phyloP scores from a whole-genome alignment of 2,797 vertebrate species.

The Halcyon chelicuti region DNA sequence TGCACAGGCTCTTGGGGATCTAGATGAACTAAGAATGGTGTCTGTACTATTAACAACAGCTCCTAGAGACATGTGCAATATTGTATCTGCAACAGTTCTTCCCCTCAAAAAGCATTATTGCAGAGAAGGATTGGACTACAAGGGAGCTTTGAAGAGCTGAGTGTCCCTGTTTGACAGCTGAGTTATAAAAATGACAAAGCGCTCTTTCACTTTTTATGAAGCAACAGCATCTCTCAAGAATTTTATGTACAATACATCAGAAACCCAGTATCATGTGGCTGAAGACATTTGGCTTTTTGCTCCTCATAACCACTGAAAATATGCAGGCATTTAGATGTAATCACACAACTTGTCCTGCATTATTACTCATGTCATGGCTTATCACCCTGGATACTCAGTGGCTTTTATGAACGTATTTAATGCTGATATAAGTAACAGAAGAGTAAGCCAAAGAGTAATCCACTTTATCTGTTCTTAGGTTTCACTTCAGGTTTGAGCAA shows the following conservation, averaged over 20 bases:
- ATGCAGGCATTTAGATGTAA: neutral
- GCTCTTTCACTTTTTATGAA: neutral
- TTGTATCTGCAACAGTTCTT: neutral
- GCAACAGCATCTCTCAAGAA: neutral
- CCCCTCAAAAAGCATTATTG: neutral
- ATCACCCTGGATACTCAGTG: neutral
- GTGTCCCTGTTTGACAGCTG: neutral
- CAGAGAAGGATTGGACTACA: neutral
- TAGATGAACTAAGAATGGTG: neutral
- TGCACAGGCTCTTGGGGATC: neutral
- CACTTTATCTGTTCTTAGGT: neutral
- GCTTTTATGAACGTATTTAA: neutral
- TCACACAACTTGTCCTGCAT: neutral
- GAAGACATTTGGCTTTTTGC: neutral
- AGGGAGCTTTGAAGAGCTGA: neutral
- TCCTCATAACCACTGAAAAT: neutral
- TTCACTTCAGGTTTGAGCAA: constrained; percentile 71
- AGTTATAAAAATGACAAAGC: neutral
- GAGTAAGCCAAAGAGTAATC: neutral
- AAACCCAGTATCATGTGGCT: neutral
- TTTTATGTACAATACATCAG: neutral
- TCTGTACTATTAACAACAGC: neutral
- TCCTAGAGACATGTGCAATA: neutral
- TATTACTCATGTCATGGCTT: neutral
- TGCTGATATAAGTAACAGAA: neutral